Conservation (phyloP, 2,113 vertebrate genomes). For the Leucopsar rothschildi region DNA sequence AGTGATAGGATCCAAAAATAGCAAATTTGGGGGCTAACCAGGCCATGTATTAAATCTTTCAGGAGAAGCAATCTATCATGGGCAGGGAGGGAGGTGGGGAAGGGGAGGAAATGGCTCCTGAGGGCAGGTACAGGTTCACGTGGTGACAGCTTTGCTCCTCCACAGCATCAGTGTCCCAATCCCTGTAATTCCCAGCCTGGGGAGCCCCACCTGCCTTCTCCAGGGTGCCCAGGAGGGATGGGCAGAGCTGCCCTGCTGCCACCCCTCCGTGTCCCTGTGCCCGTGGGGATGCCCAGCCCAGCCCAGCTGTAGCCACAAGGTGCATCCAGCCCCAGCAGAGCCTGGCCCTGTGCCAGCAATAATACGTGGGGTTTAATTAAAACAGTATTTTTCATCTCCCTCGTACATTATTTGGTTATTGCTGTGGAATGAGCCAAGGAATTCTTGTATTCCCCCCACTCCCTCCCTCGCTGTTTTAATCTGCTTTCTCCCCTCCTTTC, state of each 20-base stretch:
- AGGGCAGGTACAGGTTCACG: not conserved
- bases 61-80: not conserved
- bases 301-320: not conserved
- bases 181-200: rapidly evolving
- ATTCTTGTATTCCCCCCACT: not conserved
- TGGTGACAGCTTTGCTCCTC: not conserved
- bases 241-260: not conserved
- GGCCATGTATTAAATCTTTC: not conserved
- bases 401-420: not conserved
- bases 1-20: not conserved
- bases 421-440: conserved; percentile 9
- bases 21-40: not conserved
- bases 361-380: conserved; percentile 39
- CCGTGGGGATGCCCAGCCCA: rapidly evolving
- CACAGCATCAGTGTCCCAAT: not conserved
- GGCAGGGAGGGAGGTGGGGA: not conserved
- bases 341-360: not conserved
- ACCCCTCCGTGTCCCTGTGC: not conserved
- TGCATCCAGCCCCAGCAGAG: not conserved
- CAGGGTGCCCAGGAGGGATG: rapidly evolving
- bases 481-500: not conserved
- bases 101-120: not conserved
- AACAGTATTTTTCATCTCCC: conserved; percentile 20
- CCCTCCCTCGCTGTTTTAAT: not conserved
- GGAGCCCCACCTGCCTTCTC: not conserved